A percentile compares a stretch with the other conserved stretches of the same genome.
These are phyloP conservation scores for Picus viridis DNA, from an alignment of 2,797 vertebrate species.

Conservation along the genomic window DNA sequence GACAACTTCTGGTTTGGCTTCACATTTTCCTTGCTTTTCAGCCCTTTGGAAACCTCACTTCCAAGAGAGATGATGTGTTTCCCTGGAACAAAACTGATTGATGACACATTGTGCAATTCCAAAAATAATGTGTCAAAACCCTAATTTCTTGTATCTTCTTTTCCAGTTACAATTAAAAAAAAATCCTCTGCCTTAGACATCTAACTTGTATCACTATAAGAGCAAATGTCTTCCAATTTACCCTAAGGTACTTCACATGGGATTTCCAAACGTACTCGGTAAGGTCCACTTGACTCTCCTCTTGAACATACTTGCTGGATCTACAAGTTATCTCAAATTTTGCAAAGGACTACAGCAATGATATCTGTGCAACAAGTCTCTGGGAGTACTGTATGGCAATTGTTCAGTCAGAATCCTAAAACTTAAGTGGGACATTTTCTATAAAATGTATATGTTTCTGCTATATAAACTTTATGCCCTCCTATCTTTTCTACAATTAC, in stretches of 20 bases:
- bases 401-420: neutral
- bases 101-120: conserved; percentile 41
- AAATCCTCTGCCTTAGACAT: neutral
- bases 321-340: neutral
- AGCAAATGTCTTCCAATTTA: neutral
- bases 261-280: neutral
- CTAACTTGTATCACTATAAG: neutral
- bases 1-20: conserved; percentile 43
- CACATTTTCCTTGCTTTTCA: conserved; percentile 28
- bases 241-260: neutral
- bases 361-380: neutral
- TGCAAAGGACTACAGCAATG: neutral
- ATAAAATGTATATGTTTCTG: conserved; percentile 5
- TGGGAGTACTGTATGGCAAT: neutral
- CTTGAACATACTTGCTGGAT: neutral
- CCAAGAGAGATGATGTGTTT: conserved; percentile 31
- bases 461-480: conserved; percentile 2
- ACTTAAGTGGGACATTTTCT: neutral
- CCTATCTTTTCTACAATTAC: neutral
- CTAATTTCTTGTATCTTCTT: conserved; percentile 27
- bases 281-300: neutral
- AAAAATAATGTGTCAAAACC: conserved; percentile 29
- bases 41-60: conserved; percentile 26
- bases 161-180: neutral
- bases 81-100: conserved; percentile 51